Conservation (phyloP, 2,888 invertebrate genomes). For the Tenthredo mesomela region DNA sequence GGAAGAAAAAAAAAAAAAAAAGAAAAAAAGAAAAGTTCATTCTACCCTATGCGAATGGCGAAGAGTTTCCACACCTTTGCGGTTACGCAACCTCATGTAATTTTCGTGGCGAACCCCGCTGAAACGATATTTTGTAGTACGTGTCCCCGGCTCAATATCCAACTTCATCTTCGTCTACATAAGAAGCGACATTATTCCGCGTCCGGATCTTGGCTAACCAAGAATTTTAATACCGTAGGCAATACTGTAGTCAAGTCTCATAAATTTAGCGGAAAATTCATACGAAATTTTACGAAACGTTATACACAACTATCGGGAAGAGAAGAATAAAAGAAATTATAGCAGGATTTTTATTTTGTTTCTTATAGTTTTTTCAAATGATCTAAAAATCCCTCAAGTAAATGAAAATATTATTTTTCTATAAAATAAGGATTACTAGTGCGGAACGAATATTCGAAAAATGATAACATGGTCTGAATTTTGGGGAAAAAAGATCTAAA, state of each 20-base stretch:
- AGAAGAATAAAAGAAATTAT: background rate
- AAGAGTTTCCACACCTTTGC: constrained; percentile 42
- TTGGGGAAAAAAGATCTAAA: no score
- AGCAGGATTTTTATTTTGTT: background rate
- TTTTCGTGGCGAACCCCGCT: constrained; percentile 7
- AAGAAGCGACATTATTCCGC: background rate
- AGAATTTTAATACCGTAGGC: constrained; percentile 21
- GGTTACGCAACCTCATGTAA: constrained; percentile 46
- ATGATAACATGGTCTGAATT: background rate
- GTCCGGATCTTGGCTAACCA: background rate
- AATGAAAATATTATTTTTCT: background rate
- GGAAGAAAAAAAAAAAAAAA: background rate
- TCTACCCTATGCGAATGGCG: background rate
- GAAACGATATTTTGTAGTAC: constrained; percentile 43
- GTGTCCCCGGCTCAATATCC: constrained; percentile 32
- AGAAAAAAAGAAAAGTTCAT: background rate
- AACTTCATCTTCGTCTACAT: constrained; percentile 24
- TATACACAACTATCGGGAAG: background rate
- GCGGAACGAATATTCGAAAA: no score
- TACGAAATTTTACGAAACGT: background rate
- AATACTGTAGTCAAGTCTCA: background rate
- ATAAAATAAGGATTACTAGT: background rate
- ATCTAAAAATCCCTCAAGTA: background rate
- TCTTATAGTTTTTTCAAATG: background rate
- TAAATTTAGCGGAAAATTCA: background rate